phyloP scores from a whole-genome alignment of 2,113 vertebrate species.

The Myiozetetes cayanensis region DNA sequence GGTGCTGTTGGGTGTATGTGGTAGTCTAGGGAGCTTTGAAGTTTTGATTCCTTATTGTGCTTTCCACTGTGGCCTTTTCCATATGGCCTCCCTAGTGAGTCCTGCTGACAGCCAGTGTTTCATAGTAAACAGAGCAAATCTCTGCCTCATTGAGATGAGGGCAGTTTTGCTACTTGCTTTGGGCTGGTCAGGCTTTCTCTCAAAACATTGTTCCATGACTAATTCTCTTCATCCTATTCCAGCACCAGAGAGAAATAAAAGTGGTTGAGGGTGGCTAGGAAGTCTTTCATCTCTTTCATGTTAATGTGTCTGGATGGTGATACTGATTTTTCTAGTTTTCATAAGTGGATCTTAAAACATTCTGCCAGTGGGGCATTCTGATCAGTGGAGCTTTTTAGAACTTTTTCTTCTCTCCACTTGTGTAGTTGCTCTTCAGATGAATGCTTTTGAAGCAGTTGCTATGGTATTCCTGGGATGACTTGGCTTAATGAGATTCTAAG shows the following conservation, averaged over 20 bases:
- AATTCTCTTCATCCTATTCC: conserved; percentile 42
- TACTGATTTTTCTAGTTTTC: conserved; percentile 20
- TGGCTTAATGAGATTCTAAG: not conserved
- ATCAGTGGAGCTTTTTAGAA: not conserved
- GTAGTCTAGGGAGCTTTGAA: conserved; percentile 3
- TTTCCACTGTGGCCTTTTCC: not conserved
- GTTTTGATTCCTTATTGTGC: not conserved
- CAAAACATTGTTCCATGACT: conserved; percentile 10
- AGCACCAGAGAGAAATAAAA: not conserved
- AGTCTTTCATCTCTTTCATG: conserved; percentile 37
- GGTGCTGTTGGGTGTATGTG: not conserved
- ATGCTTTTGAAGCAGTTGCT: conserved; percentile 28
- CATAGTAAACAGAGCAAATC: not conserved
- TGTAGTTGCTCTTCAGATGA: not conserved
- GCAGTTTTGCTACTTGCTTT: conserved; percentile 21
- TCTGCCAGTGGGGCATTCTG: not conserved
- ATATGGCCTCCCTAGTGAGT: not conserved
- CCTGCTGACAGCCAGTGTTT: not conserved
- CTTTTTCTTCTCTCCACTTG: not conserved
- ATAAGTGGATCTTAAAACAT: not conserved
- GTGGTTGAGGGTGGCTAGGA: not conserved
- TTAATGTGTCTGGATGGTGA: not conserved
- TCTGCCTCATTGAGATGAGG: not conserved
- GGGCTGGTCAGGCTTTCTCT: conserved; percentile 1
- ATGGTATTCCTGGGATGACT: not conserved